Evolutionary conservation across 2,113 vertebrate species (phyloP).

Genomic region (Blennius ocellaris): DNA sequence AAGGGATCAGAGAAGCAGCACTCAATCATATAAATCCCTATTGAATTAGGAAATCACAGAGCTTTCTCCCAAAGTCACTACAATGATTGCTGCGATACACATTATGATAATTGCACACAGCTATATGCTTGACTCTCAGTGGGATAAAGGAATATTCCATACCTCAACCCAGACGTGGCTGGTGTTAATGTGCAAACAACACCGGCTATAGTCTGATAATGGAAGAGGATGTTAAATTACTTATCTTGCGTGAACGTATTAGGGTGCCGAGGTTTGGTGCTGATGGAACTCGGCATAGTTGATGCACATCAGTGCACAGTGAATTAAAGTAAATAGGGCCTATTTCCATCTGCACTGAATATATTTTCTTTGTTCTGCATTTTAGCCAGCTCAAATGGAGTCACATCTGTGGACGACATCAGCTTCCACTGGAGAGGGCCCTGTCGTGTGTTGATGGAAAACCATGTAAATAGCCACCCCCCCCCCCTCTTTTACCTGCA

Average conservation of each 20-base stretch:
- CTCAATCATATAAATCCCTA: slow-evolving; percentile 64
- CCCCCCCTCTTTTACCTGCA: slow-evolving; percentile 86
- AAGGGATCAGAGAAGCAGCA: slow-evolving; percentile 61
- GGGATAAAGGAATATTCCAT: slow-evolving; percentile 62
- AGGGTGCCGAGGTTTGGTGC: slow-evolving; percentile 59
- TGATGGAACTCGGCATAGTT: slow-evolving; percentile 73
- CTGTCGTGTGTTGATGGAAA: slow-evolving; percentile 50
- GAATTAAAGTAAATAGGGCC: slow-evolving; percentile 77
- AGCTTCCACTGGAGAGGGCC: slow-evolving; percentile 44
- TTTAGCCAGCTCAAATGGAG: slow-evolving; percentile 67
- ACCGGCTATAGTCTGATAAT: slow-evolving; percentile 71
- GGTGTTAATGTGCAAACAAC: slow-evolving; percentile 77
- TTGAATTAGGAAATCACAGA: slow-evolving; percentile 65
- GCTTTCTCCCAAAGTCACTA: slow-evolving; percentile 46
- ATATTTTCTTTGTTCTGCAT: slow-evolving; percentile 71
- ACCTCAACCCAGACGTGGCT: slow-evolving; percentile 63
- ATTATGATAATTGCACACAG: slow-evolving; percentile 65
- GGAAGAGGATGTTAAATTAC: slow-evolving; percentile 72
- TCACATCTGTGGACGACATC: slow-evolving; percentile 60
- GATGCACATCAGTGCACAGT: slow-evolving; percentile 75
- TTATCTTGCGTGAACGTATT: slow-evolving; percentile 74
- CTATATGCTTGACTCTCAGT: slow-evolving; percentile 59
- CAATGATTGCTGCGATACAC: slow-evolving; percentile 55
- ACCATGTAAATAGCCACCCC: slow-evolving; percentile 62
- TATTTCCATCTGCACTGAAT: slow-evolving; percentile 69